Base-by-base conservation (phyloP, 1,140 invertebrate species). In the Aphelinus certus region DNA sequence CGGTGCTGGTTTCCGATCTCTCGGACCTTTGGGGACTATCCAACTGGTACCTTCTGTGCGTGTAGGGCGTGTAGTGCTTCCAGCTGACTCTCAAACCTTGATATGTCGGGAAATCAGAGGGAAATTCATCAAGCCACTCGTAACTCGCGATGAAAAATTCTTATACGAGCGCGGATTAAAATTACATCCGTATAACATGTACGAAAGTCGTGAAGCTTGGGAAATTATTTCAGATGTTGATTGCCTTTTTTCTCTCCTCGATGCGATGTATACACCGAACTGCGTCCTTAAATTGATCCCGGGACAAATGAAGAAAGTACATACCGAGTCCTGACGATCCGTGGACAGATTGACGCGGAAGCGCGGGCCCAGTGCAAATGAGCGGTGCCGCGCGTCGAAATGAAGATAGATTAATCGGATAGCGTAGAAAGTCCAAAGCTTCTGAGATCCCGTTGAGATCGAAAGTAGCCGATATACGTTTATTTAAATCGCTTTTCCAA, bases 1-100 rank as follows among this genome's bases (percentile, higher is more conserved):
- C 49, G 0, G 74, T 63, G 9, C 57, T 63, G 1, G 57, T 49
- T 48, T 85, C 79, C 1, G 72, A 74, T 49, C 80, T 81, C 57
- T 85, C 73, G 10, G n/a, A 5, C 0, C 80, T 76, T 10, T 82
- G 74, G 0, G 78, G 43, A 45, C 77, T 77, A 42, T 78, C 74
- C 10, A 77, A n/a, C 3, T 81, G 80, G 3, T 79, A 56, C 6
- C 74, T 83, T 78, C 78, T 81, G 69, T 83, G 83, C 5, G 79
- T 75, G 53, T 84, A 72, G 7, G 81, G 81, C 0, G 79, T 75
- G 64, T 81, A 82, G 0, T 81, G 76, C 46, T 86, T 84, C 82
- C 82, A 85, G 49, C 83, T 81, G 10, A 86, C 77, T 75, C 78
- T 83, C 48, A 77, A 74, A 7, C 83, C 86, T 87, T 56, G 6